Evolutionary conservation across 92 coral and sea anemone genomes (phyloP), one percentile per base, ranked within the genome.

Genomic region (Paramuricea clavata): DNA sequence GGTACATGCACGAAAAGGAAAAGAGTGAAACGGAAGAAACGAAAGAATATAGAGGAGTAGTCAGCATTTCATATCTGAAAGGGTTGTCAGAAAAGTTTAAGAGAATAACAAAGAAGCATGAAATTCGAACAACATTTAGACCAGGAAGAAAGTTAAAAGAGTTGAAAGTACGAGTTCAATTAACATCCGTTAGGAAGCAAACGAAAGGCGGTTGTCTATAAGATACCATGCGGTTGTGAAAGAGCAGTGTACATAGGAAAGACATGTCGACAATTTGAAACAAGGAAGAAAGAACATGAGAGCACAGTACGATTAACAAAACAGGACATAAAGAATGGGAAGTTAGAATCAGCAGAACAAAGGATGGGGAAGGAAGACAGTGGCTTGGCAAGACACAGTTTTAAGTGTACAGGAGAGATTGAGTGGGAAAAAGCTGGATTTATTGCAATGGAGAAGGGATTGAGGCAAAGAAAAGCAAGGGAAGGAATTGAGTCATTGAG

Each of bases 281-380:
- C 50, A 25, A 80, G 85, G 31, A 26, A 49, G 1, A 80, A 80
- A 43, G 85, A 80, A 0, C 74, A 27, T 56, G 44, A 80, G 54
- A 59, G 72, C 6, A 80, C 52, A 80, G 85, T 80, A 9, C 34
- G 85, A 59, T 49, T 56, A 15, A 56, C 41, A 27, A 35, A 34
- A 25, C 30, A 57, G 26, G 74, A 28, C 26, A 15, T 80, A 22
- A 25, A 26, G 28, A 49, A 15, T 13, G n/a, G 61, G 9, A 80
- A 54, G 43, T 9, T 30, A 17, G 74, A 56, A 57, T 6, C 73
- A 26, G 85, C 85, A 13, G 50, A 80, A 56, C 35, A 59, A 80
- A 32, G 85, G 31, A 28, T 56, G 74, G 42, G 68, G 0, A 80
- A 67, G 36, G 72, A 69, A 30, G 85, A 80, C 50, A 43, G 85